Evolutionary conservation across 2,113 vertebrate species (phyloP), one percentile per base, ranked within the genome.

Genomic region (Ciconia boyciana): DNA sequence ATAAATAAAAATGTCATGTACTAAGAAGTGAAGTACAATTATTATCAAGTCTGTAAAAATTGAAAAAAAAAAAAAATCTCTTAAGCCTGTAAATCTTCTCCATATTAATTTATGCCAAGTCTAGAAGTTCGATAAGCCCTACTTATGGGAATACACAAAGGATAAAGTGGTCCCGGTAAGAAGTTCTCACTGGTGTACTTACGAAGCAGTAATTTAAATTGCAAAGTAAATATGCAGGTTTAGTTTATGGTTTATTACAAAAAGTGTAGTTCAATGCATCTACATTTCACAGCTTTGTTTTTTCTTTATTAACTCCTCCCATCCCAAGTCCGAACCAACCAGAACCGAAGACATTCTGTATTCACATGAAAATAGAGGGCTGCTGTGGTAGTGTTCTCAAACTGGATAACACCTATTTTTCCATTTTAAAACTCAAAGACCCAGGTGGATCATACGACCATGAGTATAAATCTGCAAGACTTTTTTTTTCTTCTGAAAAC

Each of bases 151-250:
- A 84, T 97, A 86, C 74, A 69, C 70, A 72, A 92, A 90, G 32
- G 52, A 92, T 96, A 90, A 97, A 97, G 44, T 85, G 17, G 77
- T 95, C 57, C 18, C 93, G 83, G 75, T 96, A 84, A 83, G 72
- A 85, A 54, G 32, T 94, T 94, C 86, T 91, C 49, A 62, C 66
- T 92, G 85, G 96, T 97, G 54, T 94, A 48, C 60, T 96, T 94
- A 86, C 4, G 43, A 97, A 96, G 58, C 69, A 95, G 39, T 91
- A 89, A 94, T 94, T 97, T 93, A 94, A 95, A 87, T 86, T 69
- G 28, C 62, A 79, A 81, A 96, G 71, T 95, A 92, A 80, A 94
- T 87, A 70, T 85, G 13, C 12, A 89, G 64, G 34, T 94, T 77
- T 96, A 83, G n/a, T 80, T 96, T 87, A 77, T 74, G 36, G 21